Evolutionary conservation across 1,140 invertebrate genomes (phyloP), one percentile per base, ranked within the genome.

Genomic region (Oppia nitens): DNA sequence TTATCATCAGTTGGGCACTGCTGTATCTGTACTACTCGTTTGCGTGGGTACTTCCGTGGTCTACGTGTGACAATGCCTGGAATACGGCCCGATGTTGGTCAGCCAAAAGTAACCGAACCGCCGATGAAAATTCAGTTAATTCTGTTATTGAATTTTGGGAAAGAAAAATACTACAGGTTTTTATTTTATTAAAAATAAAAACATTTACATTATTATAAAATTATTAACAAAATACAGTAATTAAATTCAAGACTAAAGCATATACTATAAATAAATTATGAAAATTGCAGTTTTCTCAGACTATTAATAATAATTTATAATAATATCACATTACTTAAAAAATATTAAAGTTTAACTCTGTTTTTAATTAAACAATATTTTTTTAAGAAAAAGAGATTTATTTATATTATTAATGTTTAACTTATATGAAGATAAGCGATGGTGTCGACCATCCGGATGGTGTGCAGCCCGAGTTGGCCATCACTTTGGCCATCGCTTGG

Each of bases 401-500:
- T n/a, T n/a, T n/a, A n/a, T n/a, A n/a, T n/a, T n/a, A n/a, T n/a
- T n/a, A n/a, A n/a, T n/a, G n/a, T n/a, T n/a, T n/a, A n/a, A n/a
- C n/a, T n/a, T n/a, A n/a, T n/a, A n/a, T n/a, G n/a, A n/a, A 61
- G 32, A 68, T 78, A 23, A 74, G 74, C 20, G 61, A 66, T 50
- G 75, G 74, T 47, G 72, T 79, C 29, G 70, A 72, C 55, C 66
- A 76, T 32, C 67, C 75, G 27, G 75, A 77, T 28, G 72, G 63
- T 20, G 67, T 80, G 49, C 74, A 77, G 65, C 76, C 75, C 74
- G 75, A 79, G 64, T 68, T 81, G 27, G 74, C 72, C 59, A 68
- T 79, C 2, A 77, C 75, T 64, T 69, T 81, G 21, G 66, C 76
- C n/a, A 65, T 78, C 40, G 72, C 75, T 21, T 80, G 78, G 79